phyloP scores from a whole-genome alignment of 35 echinoderm and acorn worm genomes.

The Chiridota heheva region DNA sequence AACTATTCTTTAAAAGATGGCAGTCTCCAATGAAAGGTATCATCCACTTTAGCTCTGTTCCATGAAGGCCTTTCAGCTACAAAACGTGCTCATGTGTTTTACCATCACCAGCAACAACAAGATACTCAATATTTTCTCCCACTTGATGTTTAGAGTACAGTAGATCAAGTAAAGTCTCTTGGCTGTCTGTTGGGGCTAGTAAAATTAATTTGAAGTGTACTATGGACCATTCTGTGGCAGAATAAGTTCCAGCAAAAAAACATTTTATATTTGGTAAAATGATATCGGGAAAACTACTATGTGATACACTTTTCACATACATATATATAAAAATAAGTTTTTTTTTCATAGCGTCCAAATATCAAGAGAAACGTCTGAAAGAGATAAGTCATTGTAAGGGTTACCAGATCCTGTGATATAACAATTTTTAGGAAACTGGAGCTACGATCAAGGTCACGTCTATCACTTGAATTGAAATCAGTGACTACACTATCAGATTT shows the following conservation, averaged over 20 bases:
- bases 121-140: slow-evolving; percentile 3
- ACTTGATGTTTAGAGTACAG: slow-evolving; percentile 30
- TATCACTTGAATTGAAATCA: no score
- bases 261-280: slow-evolving; percentile 16
- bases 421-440: no score
- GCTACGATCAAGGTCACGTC: no score
- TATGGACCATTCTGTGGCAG: not conserved
- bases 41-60: slow-evolving; percentile 40
- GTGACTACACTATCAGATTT: not conserved
- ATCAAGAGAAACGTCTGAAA: not conserved
- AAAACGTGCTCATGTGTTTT: slow-evolving; percentile 33
- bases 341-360: not conserved
- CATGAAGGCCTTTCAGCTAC: slow-evolving; percentile 25
- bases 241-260: not conserved
- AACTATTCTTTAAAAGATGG: slow-evolving; percentile 40
- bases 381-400: slow-evolving; percentile 10
- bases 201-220: slow-evolving; percentile 28
- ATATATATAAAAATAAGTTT: slow-evolving; percentile 25
- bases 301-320: not conserved
- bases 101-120: slow-evolving; percentile 54
- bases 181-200: slow-evolving; percentile 37
- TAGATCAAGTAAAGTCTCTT: slow-evolving; percentile 22
- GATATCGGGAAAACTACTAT: not conserved
- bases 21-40: slow-evolving; percentile 49
- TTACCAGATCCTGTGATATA: not conserved